phyloP scores from a whole-genome alignment of 2,888 invertebrate genomes.

The Nipponacmea schrenckii region DNA sequence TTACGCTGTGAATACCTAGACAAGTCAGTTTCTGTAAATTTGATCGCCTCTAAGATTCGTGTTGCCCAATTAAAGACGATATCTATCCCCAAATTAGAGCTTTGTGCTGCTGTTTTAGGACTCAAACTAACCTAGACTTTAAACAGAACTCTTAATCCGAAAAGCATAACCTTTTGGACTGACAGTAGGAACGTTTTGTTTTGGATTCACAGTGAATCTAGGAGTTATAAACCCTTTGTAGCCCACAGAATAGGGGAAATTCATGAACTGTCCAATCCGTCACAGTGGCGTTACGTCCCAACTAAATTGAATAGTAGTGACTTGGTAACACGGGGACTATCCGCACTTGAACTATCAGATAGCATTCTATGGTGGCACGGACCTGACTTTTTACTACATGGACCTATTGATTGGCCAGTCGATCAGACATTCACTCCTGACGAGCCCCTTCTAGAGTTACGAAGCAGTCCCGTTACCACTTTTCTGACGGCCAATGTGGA shows the following conservation, averaged over 20 bases:
- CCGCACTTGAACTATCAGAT: not conserved
- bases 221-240: no score
- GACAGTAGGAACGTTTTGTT: not conserved
- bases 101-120: not conserved
- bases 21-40: not conserved
- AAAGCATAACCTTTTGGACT: not conserved
- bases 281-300: no score
- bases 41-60: not conserved
- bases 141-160: no score
- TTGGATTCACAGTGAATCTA: no score
- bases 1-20: not conserved
- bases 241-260: no score
- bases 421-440: not conserved
- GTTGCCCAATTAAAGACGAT: not conserved
- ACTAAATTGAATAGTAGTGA: no score
- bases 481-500: not conserved
- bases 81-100: conserved; percentile 3
- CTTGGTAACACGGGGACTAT: no score
- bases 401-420: not conserved
- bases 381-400: not conserved
- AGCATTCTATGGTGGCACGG: not conserved
- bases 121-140: no score
- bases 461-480: not conserved
- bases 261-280: no score
- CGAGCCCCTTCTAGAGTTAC: no score